Evolutionary conservation across 2,113 vertebrate genomes (phyloP).

Genomic region (Hoplias malabaricus): DNA sequence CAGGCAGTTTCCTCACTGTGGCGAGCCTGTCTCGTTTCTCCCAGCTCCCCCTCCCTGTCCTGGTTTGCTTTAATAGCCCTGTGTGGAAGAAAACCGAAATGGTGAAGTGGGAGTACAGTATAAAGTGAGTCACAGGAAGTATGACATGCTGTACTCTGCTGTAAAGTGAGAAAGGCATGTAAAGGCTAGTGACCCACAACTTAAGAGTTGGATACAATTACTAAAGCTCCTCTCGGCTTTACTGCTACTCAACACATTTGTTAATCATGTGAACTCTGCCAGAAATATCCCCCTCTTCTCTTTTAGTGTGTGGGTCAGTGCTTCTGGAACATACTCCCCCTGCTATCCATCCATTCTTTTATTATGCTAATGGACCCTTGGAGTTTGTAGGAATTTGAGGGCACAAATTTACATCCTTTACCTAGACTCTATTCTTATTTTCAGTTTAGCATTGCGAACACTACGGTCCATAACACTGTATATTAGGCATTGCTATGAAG

Average conservation of each 20-base stretch:
- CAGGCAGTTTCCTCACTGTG: conserved; percentile 29
- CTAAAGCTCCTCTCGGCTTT: not conserved
- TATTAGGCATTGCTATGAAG: too few relatives aligned
- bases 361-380: not conserved
- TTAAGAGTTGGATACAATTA: not conserved
- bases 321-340: conserved; percentile 12
- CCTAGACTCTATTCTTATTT: too few relatives aligned
- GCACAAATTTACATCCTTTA: too few relatives aligned
- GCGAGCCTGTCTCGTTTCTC: conserved; percentile 13
- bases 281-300: not conserved
- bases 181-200: conserved; percentile 30
- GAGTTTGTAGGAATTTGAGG: not conserved
- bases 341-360: not conserved
- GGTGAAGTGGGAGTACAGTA: not conserved
- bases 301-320: not conserved
- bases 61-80: conserved; percentile 17
- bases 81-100: not conserved
- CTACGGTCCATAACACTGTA: too few relatives aligned
- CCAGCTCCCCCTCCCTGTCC: conserved; percentile 13
- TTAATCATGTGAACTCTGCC: conserved; percentile 42
- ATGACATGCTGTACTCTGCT: not conserved
- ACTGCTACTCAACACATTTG: conserved; percentile 32
- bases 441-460: too few relatives aligned
- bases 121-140: not conserved
- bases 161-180: not conserved